phyloP scores from a whole-genome alignment of 2,888 invertebrate genomes.

The Thecophora atra region DNA sequence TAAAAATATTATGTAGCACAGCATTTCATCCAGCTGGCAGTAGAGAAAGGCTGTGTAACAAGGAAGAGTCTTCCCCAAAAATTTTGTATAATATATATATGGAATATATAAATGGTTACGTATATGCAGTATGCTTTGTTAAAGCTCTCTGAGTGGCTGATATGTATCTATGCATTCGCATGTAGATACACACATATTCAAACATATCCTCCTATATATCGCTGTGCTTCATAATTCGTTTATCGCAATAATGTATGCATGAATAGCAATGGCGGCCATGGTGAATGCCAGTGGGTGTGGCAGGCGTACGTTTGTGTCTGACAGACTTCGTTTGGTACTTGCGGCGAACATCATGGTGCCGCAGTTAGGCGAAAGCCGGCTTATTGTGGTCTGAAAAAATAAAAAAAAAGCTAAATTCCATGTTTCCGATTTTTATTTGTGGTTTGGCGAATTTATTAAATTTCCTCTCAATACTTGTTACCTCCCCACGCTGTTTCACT shows the following conservation, averaged over 20 bases:
- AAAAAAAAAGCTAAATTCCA: not conserved
- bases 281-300: not conserved
- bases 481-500: no score
- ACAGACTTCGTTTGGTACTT: not conserved
- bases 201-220: not conserved
- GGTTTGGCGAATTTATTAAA: not conserved
- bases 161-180: not conserved
- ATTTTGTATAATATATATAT: conserved; percentile 2
- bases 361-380: no score
- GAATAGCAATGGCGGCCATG: conserved; percentile 37
- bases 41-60: no score
- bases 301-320: not conserved
- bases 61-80: not conserved
- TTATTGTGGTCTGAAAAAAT: not conserved
- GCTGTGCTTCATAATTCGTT: conserved; percentile 43
- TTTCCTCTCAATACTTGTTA: not conserved
- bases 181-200: not conserved
- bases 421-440: not conserved
- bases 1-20: not conserved
- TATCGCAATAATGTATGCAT: conserved; percentile 45
- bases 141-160: no score
- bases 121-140: no score
- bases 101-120: no score
- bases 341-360: not conserved
- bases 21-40: not conserved